A percentile compares a stretch with the other conserved stretches of the same genome.
Evolutionary conservation across 2,113 vertebrate genomes (phyloP).

Genomic region (Trachemys scripta): DNA sequence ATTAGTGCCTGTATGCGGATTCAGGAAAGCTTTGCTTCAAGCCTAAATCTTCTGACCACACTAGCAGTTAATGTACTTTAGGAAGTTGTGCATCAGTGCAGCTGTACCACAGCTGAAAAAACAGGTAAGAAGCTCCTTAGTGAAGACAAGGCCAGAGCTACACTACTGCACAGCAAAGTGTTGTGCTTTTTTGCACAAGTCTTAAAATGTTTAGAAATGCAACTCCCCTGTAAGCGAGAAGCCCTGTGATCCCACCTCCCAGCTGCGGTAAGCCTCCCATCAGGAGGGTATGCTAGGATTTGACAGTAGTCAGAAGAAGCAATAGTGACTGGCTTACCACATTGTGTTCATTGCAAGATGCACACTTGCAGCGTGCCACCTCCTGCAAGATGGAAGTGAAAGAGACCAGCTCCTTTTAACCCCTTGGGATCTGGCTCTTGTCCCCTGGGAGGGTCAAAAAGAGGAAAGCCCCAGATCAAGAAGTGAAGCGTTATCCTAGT

Average conservation of each 20-base stretch:
- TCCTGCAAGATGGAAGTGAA: background rate
- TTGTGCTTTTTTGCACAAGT: background rate
- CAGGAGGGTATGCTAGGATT: background rate
- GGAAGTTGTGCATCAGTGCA: background rate
- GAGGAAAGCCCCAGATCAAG: background rate
- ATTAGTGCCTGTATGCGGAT: background rate
- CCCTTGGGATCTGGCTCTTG: background rate
- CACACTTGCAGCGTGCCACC: background rate
- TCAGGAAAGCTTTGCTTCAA: background rate
- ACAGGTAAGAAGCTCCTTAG: background rate
- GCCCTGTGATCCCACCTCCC: background rate
- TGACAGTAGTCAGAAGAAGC: background rate
- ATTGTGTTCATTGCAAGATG: background rate
- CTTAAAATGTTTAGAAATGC: background rate
- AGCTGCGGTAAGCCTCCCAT: background rate
- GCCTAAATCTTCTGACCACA: rapidly evolving
- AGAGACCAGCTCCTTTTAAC: background rate
- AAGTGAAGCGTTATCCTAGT: background rate
- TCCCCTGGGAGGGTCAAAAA: background rate
- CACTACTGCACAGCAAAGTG: background rate
- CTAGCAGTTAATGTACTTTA: background rate
- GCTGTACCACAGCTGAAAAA: background rate
- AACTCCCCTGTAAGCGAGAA: background rate
- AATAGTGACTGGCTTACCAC: background rate
- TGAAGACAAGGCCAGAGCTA: background rate